Evolutionary conservation across 2,797 vertebrate genomes (phyloP), one percentile per base, ranked within the genome.

Genomic region (Tiaroga cobitis): DNA sequence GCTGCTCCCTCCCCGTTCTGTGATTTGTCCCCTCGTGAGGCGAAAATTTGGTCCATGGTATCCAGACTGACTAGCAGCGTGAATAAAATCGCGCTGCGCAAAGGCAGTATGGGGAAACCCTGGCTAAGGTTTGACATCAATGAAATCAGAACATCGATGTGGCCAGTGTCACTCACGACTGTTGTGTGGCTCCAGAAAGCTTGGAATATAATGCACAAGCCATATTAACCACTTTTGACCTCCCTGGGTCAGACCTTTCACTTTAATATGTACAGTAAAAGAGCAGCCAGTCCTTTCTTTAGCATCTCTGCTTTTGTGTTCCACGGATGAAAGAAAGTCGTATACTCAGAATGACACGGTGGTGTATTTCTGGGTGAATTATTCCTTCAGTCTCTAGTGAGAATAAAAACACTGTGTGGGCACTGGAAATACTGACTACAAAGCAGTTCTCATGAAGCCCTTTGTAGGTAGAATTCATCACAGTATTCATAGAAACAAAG

Each of bases 381-480:
- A 72, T 72, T 72, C 13, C 39, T 43, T 72, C 24, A 65, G 34
- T 24, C 49, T 84, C 46, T 26, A 43, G 67, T 80, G 67, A 80
- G 68, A 74, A 74, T 3, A 26, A 81, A 46, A 61, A 67, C 65
- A 79, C 59, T 72, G 54, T 74, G 46, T 65, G 39, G 67, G 54
- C 43, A 46, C n/a, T 41, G 16, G 29, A 79, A 80, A 43, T 54
- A 13, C 75, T 70, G 41, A 82, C 39, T 56, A 54, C 81, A 61
- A 78, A 51, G 68, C 32, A 9, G 51, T 54, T 51, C 49, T 39
- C 24, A 39, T 56, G 41, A 63, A 56, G 59, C 49, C 46, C 26
- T 70, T 59, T 83, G 51, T 79, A 41, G 51, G 59, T 34, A 73
- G 32, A 26, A 63, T 83, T 86, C 41, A 83, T 73, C 67, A 59